Percentiles rank a stretch among this genome's conserved stretches.
Evolutionary conservation across 2,113 vertebrate genomes (phyloP).

Genomic region (Formicarius rufipectus): DNA sequence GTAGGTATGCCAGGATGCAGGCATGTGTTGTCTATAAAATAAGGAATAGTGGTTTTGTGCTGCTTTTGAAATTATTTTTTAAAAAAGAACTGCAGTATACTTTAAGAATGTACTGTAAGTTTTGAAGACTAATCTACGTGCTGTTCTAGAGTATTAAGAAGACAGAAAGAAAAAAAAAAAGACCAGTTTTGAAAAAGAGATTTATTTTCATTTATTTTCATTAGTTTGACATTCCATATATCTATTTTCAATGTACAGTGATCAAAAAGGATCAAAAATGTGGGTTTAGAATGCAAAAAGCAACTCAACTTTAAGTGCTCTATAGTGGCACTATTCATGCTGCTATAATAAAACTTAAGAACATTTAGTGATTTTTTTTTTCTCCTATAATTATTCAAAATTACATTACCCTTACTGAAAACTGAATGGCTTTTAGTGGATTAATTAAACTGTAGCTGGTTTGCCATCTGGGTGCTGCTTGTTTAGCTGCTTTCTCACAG

Average conservation of each 20-base stretch:
- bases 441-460: constrained; percentile 87
- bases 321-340: constrained; percentile 73
- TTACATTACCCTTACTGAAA: constrained; percentile 85
- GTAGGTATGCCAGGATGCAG: neutral
- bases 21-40: neutral
- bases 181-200: neutral
- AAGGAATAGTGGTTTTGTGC: neutral
- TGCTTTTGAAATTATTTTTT: neutral
- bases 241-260: constrained; percentile 7
- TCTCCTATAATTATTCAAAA: constrained; percentile 80
- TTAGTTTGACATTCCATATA: constrained; percentile 11
- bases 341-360: constrained; percentile 81
- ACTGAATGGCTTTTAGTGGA: constrained; percentile 85
- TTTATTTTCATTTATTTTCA: neutral
- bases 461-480: constrained; percentile 84
- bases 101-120: neutral
- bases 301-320: constrained; percentile 76
- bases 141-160: neutral
- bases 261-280: constrained; percentile 56
- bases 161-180: neutral
- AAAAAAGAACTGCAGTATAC: neutral
- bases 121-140: neutral
- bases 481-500: constrained; percentile 75
- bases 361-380: constrained; percentile 78
- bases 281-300: constrained; percentile 68